These are phyloP conservation scores for Leptobrachium leishanense DNA, from an alignment of 2,113 vertebrate genomes.

Conservation along the genomic window DNA sequence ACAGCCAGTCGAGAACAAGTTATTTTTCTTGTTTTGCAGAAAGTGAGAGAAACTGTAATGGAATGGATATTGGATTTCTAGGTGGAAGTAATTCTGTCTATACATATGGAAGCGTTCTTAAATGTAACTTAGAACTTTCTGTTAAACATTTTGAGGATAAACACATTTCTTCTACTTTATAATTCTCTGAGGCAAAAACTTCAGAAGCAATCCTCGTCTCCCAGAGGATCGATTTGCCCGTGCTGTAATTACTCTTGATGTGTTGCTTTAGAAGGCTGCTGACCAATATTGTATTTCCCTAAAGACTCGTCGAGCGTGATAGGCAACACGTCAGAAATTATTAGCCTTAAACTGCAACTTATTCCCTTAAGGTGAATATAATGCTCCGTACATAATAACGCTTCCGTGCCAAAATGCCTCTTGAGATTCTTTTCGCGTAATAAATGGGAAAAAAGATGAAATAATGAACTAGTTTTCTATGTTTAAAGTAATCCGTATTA, in stretches of 20 bases:
- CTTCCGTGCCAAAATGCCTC: constrained; percentile 32
- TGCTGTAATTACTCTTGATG: constrained; percentile 38
- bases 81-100: constrained; percentile 20
- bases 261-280: constrained; percentile 27
- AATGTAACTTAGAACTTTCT: background rate
- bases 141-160: constrained; percentile 3
- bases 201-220: constrained; percentile 21
- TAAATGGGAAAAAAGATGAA: background rate
- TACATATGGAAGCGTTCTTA: constrained; percentile 1
- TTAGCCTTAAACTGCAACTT: constrained; percentile 14
- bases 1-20: background rate
- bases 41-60: background rate
- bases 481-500: constrained; percentile 1
- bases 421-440: constrained; percentile 25
- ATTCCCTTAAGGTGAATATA: constrained; percentile 1
- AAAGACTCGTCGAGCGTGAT: constrained; percentile 19
- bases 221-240: constrained; percentile 9
- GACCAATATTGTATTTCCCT: constrained; percentile 41
- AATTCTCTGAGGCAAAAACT: constrained; percentile 20
- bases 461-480: constrained; percentile 27
- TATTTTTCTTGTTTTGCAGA: constrained; percentile 21
- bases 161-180: background rate
- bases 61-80: constrained; percentile 12
- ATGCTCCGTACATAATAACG: constrained; percentile 29
- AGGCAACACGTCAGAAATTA: constrained; percentile 27